Conservation (phyloP, 37 sponge, comb jelly and placozoan genomes). For the Chondrilla cf. caribensis region DNA sequence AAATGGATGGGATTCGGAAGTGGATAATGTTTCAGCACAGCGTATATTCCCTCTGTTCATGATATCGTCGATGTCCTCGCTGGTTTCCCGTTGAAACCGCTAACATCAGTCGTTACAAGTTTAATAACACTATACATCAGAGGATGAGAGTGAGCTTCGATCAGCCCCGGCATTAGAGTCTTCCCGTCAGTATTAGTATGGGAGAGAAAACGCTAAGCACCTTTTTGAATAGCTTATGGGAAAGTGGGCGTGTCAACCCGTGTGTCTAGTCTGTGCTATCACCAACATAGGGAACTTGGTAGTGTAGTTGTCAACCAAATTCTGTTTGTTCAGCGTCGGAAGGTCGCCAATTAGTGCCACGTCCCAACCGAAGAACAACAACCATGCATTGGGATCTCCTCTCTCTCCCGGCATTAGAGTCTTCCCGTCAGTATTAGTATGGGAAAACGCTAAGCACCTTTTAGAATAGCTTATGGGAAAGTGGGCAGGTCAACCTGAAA, state of each 20-base stretch:
- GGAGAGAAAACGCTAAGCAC: too few species aligned
- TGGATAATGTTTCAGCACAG: neutral
- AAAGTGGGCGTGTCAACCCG: slow-evolving; percentile 41
- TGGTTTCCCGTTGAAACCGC: neutral
- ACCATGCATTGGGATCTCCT: slow-evolving; percentile 29
- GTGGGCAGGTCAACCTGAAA: too few species aligned
- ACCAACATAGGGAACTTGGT: slow-evolving; percentile 32
- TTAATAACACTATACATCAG: neutral
- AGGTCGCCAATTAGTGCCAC: slow-evolving; percentile 23
- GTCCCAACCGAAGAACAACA: slow-evolving; percentile 55
- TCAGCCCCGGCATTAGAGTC: slow-evolving; percentile 62
- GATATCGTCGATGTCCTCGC: neutral
- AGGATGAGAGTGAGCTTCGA: slow-evolving; percentile 52
- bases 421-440: slow-evolving; percentile 9
- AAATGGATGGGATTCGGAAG: too few species aligned
- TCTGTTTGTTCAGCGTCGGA: slow-evolving; percentile 30
- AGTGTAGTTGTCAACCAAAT: slow-evolving; percentile 13
- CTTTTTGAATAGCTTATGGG: too few species aligned
- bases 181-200: slow-evolving; percentile 12
- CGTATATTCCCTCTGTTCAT: neutral
- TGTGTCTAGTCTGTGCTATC: slow-evolving; percentile 25
- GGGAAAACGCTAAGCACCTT: too few species aligned
- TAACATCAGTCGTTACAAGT: neutral
- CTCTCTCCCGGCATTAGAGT: slow-evolving; percentile 52
- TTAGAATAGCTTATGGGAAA: too few species aligned